These are phyloP conservation scores for Drymonia ruficornis DNA, from an alignment of 2,888 invertebrate genomes.

Conservation along the genomic window DNA sequence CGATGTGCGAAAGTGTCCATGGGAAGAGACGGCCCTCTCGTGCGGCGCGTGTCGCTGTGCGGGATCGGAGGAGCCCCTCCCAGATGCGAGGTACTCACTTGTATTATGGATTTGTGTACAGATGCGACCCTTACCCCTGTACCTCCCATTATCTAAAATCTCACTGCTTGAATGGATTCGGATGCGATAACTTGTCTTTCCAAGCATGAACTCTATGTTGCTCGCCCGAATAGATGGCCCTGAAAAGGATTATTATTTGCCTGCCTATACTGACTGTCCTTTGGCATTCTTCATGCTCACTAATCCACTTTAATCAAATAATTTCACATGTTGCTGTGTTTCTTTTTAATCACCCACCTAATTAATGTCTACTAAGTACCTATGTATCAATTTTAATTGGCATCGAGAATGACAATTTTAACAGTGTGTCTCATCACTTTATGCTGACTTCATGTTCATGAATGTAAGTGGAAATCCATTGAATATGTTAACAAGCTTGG, in stretches of 20 bases:
- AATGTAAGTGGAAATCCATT: not conserved
- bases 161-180: not conserved
- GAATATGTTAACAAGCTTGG: not conserved
- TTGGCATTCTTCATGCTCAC: not conserved
- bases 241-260: not conserved
- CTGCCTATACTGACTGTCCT: not conserved
- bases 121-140: constrained; percentile 32
- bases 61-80: constrained; percentile 52
- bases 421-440: not conserved
- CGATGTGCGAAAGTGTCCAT: constrained; percentile 55
- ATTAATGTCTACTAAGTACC: too few species aligned
- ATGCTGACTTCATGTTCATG: not conserved
- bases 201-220: constrained; percentile 6
- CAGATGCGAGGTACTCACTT: constrained; percentile 57
- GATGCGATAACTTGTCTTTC: not conserved
- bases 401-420: too few species aligned
- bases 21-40: constrained; percentile 62
- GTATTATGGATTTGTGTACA: constrained; percentile 23
- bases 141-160: constrained; percentile 20
- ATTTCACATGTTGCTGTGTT: not conserved
- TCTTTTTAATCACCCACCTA: not conserved
- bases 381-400: too few species aligned
- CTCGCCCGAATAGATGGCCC: not conserved
- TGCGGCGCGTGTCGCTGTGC: constrained; percentile 63
- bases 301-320: not conserved